Evolutionary conservation across 2,888 invertebrate genomes (phyloP), one percentile per base, ranked within the genome.

Genomic region (Hermaeophaga mercurialis): DNA sequence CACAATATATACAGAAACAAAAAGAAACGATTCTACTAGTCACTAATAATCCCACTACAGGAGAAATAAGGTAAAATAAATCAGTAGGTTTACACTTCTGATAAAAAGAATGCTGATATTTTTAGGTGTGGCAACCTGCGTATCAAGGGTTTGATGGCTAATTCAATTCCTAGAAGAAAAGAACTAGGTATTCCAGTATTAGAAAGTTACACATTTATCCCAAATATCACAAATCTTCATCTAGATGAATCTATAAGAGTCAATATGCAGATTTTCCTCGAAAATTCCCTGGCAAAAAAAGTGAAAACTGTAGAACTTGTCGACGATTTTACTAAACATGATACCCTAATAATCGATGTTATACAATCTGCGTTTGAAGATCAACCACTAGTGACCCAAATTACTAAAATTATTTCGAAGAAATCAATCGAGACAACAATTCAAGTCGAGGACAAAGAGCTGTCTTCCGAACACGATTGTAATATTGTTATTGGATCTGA

Each of bases 101-200:
- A n/a, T n/a, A n/a, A n/a, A n/a, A n/a, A n/a, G n/a, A n/a, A n/a
- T n/a, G n/a, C n/a, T n/a, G n/a, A n/a, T n/a, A n/a, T n/a, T 56
- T 67, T 19, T 59, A 82, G 85, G 61, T 84, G 87, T 52, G 91
- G 91, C 38, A 91, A 90, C 55, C 86, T 93, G 1, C n/a, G n/a
- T n/a, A 79, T 94, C 3, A 82, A 86, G 54, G 92, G 91, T 1
- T 79, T 93, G 0, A 85, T 87, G 64, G 90, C 90, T 0, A 89
- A 86, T 53, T 82, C 88, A 0, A 91, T 93, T 33, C 83, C 88
- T 0, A 82, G 86, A 63, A 83, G 84, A 41, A 80, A 84, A 57
- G 85, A 86, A 12, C 82, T 88, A 24, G 86, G 86, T 9, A 81
- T 85, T 11, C 91, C 93, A 1, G 85, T 90, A 0, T 75, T 93